phyloP scores from a whole-genome alignment of 2,113 vertebrate genomes.

The Mugil cephalus region DNA sequence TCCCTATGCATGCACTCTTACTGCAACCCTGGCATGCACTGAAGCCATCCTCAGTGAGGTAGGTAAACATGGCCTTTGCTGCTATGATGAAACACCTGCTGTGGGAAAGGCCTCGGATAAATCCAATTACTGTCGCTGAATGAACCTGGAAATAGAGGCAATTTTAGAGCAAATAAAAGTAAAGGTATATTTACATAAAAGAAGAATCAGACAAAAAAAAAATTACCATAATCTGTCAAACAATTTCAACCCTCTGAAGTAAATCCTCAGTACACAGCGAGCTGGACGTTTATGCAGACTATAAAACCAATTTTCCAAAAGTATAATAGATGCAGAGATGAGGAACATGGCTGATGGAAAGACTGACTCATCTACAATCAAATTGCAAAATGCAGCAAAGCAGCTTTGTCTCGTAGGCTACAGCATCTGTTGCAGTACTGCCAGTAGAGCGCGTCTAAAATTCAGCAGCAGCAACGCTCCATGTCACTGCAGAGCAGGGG shows the following conservation, averaged over 20 bases:
- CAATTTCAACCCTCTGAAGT: background rate
- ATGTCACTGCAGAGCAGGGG: slow-evolving; percentile 17
- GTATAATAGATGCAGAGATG: slow-evolving; percentile 44
- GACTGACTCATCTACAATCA: slow-evolving; percentile 61
- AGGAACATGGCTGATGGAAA: slow-evolving; percentile 47
- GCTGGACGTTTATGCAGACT: slow-evolving; percentile 13
- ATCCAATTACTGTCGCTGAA: background rate
- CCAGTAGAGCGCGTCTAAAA: slow-evolving; percentile 69
- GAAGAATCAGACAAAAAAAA: background rate
- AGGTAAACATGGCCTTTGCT: too few species aligned
- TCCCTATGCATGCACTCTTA: too few species aligned
- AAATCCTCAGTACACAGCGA: slow-evolving; percentile 2
- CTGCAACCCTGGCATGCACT: background rate
- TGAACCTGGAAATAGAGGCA: background rate
- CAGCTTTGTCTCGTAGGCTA: slow-evolving; percentile 65
- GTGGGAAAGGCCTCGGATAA: too few species aligned
- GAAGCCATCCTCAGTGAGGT: background rate
- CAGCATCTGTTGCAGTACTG: slow-evolving; percentile 71
- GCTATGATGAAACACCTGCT: too few species aligned
- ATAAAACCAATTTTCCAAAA: slow-evolving; percentile 35
- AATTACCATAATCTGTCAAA: background rate
- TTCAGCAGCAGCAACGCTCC: slow-evolving; percentile 51
- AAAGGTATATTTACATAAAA: background rate
- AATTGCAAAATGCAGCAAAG: slow-evolving; percentile 69
- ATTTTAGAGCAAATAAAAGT: background rate